Conservation (phyloP, 2,888 invertebrate species). For the Spialia ferax region DNA sequence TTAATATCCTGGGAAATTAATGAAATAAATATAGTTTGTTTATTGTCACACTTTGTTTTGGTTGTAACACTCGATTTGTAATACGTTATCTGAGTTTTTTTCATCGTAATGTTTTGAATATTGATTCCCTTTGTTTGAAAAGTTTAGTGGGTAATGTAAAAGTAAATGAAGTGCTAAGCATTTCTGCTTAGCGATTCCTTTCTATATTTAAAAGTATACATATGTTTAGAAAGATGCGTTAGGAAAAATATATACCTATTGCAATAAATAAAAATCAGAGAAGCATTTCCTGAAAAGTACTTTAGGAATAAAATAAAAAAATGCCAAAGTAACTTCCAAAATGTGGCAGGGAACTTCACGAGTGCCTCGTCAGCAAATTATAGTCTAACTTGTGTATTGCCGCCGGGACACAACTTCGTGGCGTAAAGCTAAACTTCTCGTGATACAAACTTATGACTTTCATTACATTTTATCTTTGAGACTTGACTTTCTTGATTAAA, state of each 20-base stretch:
- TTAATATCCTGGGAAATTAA: slow-evolving; percentile 22
- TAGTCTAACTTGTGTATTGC: slow-evolving; percentile 65
- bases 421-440: slow-evolving; percentile 63
- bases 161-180: no score
- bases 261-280: not conserved
- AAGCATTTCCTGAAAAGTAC: not conserved
- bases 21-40: slow-evolving; percentile 21
- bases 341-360: slow-evolving; percentile 61
- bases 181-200: no score
- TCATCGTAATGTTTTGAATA: no score
- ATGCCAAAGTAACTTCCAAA: slow-evolving; percentile 44
- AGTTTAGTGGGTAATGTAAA: no score
- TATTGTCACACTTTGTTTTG: not conserved
- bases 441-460: slow-evolving; percentile 77
- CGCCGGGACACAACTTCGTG: slow-evolving; percentile 64
- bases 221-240: no score
- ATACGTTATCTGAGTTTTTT: not conserved
- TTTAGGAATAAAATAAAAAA: slow-evolving; percentile 27
- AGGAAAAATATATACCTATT: no score
- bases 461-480: slow-evolving; percentile 64
- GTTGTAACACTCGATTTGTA: not conserved
- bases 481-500: slow-evolving; percentile 47
- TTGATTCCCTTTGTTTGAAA: no score
- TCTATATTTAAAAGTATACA: no score
- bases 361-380: slow-evolving; percentile 79